Evolutionary conservation across 2,888 invertebrate genomes (phyloP).

Genomic region (Agelastica alni): DNA sequence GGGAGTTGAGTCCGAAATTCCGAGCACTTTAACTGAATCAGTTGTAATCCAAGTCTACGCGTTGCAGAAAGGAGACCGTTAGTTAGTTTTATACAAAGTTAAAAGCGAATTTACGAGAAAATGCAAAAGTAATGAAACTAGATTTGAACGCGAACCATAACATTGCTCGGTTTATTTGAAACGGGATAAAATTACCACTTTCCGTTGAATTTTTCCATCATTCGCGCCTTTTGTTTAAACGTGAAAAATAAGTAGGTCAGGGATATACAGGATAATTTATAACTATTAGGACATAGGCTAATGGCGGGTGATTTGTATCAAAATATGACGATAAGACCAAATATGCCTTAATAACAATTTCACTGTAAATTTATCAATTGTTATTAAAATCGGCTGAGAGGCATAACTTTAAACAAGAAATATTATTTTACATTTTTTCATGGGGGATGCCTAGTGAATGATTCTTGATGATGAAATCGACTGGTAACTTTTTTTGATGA

Average conservation of each 20-base stretch:
- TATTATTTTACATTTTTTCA: no score
- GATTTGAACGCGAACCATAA: neutral
- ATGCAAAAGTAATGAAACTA: conserved; percentile 2
- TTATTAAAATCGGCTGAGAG: no score
- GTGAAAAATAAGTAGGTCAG: conserved; percentile 10
- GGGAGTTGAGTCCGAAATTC: neutral
- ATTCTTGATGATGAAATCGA: no score
- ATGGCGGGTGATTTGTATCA: no score
- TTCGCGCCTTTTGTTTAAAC: conserved; percentile 8
- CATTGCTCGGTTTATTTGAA: conserved; percentile 7
- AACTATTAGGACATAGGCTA: no score
- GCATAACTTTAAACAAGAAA: no score
- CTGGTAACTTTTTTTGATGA: no score
- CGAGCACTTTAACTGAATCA: neutral
- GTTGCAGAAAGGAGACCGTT: conserved; percentile 2
- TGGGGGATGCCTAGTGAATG: no score
- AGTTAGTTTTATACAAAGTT: conserved; percentile 4
- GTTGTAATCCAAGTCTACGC: conserved; percentile 5
- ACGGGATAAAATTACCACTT: conserved; percentile 6
- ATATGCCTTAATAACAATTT: no score
- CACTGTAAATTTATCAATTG: no score
- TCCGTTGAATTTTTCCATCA: conserved; percentile 15
- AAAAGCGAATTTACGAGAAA: conserved; percentile 6
- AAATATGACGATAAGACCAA: no score
- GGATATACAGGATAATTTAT: no score